Percentiles rank a stretch among this genome's conserved stretches.
phyloP scores from a whole-genome alignment of 2,888 invertebrate genomes.

The Chymomyza procnemis region DNA sequence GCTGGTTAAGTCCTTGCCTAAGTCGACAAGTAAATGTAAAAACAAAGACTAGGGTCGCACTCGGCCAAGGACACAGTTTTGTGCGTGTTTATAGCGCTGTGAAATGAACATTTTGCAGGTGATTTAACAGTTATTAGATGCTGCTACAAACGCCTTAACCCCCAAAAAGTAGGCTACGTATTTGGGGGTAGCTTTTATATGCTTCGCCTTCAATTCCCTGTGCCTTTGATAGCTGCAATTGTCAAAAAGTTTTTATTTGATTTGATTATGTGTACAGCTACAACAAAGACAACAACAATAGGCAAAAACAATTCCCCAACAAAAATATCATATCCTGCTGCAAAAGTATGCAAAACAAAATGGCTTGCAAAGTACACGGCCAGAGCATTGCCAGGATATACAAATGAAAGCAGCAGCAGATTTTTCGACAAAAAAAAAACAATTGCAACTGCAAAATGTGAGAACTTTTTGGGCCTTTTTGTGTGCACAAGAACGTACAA shows the following conservation, averaged over 20 bases:
- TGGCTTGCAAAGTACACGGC: slow-evolving; percentile 48
- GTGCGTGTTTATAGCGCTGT: slow-evolving; percentile 67
- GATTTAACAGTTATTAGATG: slow-evolving; percentile 74
- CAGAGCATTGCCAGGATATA: slow-evolving; percentile 30
- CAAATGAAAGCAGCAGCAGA: slow-evolving; percentile 17
- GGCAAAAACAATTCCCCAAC: slow-evolving; percentile 2
- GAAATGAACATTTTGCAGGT: slow-evolving; percentile 74
- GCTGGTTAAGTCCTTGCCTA: slow-evolving; percentile 72
- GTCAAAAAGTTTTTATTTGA: slow-evolving; percentile 68
- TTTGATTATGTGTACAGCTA: slow-evolving; percentile 46
- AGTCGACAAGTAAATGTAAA: slow-evolving; percentile 56
- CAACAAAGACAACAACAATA: slow-evolving; percentile 15
- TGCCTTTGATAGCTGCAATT: slow-evolving; percentile 29
- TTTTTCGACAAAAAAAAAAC: slow-evolving; percentile 52
- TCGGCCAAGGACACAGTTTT: slow-evolving; percentile 14
- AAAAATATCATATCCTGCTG: slow-evolving; percentile 12
- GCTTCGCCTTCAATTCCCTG: slow-evolving; percentile 11
- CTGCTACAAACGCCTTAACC: no score
- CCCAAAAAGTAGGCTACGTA: background rate
- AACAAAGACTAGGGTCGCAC: background rate
- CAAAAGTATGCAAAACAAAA: slow-evolving; percentile 41
- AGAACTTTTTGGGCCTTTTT: slow-evolving; percentile 44
- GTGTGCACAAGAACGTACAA: slow-evolving; percentile 15
- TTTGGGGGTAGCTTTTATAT: no score
- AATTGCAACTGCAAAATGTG: slow-evolving; percentile 43